Percentiles rank a stretch among this genome's conserved stretches.
Conservation (phyloP, 2,888 invertebrate species). For the Synergus laeviventris region DNA sequence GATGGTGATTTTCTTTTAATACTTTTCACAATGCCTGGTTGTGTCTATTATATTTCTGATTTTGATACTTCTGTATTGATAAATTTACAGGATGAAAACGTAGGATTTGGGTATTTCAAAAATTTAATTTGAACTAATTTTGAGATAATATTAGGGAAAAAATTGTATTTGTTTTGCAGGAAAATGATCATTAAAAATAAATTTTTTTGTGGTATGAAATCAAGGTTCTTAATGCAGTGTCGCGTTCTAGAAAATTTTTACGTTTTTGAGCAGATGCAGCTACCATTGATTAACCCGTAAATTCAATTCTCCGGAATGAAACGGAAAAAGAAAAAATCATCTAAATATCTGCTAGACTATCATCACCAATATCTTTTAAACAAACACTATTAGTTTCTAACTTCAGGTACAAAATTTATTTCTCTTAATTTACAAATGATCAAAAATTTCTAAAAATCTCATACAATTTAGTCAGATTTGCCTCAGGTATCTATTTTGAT, state of each 20-base stretch:
- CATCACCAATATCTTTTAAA: constrained; percentile 11
- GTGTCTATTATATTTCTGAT: background rate
- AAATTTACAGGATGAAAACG: background rate
- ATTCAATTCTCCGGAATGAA: constrained; percentile 8
- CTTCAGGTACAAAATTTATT: constrained; percentile 1
- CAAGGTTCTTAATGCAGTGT: background rate
- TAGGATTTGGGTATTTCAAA: background rate
- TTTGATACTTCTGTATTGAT: background rate
- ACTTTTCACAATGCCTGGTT: background rate
- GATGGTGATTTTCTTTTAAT: background rate
- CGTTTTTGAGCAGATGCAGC: constrained; percentile 43
- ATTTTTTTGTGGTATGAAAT: background rate
- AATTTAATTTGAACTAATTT: background rate
- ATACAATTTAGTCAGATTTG: background rate
- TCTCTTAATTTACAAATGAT: background rate
- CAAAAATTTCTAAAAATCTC: background rate
- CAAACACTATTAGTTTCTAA: constrained; percentile 11
- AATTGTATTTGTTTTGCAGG: no score
- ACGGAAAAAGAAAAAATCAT: background rate
- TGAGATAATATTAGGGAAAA: no score
- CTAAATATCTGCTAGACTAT: constrained; percentile 12
- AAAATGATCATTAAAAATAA: no score
- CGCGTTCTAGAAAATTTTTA: background rate
- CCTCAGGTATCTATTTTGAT: background rate
- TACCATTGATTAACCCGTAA: constrained; percentile 23